phyloP scores from a whole-genome alignment of 1,140 invertebrate species.

The Tetramorium parvispinum region DNA sequence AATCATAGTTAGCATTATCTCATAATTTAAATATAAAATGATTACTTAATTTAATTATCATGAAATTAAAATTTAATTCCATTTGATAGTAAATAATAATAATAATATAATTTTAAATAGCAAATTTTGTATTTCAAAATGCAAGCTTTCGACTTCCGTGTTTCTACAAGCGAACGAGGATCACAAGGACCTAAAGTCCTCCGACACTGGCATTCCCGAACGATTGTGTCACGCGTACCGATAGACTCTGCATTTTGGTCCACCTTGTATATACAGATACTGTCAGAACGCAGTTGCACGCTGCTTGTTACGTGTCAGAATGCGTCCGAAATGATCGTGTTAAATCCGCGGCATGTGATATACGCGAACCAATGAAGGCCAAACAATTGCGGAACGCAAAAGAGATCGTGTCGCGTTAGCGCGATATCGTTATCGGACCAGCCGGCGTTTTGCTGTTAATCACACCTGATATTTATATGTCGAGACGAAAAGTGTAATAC shows the following conservation, averaged over 20 bases:
- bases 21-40: neutral
- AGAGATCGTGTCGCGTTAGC: neutral
- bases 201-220: conserved; percentile 75
- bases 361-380: conserved; percentile 51
- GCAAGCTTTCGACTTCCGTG: neutral
- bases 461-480: conserved; percentile 7
- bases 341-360: conserved; percentile 36
- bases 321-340: conserved; percentile 47
- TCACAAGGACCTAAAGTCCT: conserved; percentile 70
- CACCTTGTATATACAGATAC: conserved; percentile 61
- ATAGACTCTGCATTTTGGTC: conserved; percentile 75
- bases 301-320: conserved; percentile 58
- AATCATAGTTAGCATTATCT: neutral
- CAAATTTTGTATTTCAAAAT: neutral
- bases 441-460: neutral
- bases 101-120: neutral
- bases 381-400: conserved; percentile 6
- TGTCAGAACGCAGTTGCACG: conserved; percentile 63
- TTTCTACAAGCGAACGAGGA: neutral
- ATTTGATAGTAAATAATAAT: neutral
- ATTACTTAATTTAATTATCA: neutral
- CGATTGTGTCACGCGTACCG: conserved; percentile 78
- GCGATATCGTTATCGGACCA: conserved; percentile 19
- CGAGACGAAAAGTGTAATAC: neutral
- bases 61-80: neutral